phyloP scores from a whole-genome alignment of 1,140 invertebrate genomes.

The Drosophila navojoa region DNA sequence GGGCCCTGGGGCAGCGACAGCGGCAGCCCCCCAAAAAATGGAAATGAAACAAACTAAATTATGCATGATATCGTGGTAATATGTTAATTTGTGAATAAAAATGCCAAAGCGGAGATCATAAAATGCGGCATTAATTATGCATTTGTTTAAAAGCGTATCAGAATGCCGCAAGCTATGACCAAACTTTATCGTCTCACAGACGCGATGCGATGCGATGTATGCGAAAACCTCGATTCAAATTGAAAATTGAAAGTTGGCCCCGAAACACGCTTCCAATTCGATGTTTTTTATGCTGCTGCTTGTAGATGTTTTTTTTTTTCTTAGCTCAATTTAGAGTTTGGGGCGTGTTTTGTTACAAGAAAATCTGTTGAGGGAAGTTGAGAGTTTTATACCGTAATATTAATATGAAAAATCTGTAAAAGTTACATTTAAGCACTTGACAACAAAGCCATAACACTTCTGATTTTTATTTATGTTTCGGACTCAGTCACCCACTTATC shows the following conservation, averaged over 20 bases:
- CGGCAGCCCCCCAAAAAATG: not conserved
- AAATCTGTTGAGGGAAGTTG: too few relatives aligned
- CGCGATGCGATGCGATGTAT: conserved; percentile 17
- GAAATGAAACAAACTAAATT: conserved; percentile 29
- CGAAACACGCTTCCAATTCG: conserved; percentile 67
- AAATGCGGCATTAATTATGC: conserved; percentile 71
- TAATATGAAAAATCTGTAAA: too few relatives aligned
- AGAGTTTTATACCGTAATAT: too few relatives aligned
- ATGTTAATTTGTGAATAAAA: conserved; percentile 58
- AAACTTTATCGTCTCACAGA: conserved; percentile 52
- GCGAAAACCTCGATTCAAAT: conserved; percentile 70
- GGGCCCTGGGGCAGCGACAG: not conserved
- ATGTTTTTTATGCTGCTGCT: not conserved
- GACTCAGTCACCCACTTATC: too few relatives aligned
- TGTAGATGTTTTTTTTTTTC: conserved; percentile 2
- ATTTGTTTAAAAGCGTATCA: conserved; percentile 67
- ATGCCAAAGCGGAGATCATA: conserved; percentile 25
- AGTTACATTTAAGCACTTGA: too few relatives aligned
- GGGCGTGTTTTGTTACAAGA: not conserved
- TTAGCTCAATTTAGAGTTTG: conserved; percentile 1
- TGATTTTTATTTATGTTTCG: too few relatives aligned
- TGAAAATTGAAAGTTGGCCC: conserved; percentile 78
- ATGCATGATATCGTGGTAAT: conserved; percentile 39
- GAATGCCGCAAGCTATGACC: conserved; percentile 53
- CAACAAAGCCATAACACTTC: too few relatives aligned